phyloP scores from a whole-genome alignment of 2,113 vertebrate genomes.

The Lepus europaeus region DNA sequence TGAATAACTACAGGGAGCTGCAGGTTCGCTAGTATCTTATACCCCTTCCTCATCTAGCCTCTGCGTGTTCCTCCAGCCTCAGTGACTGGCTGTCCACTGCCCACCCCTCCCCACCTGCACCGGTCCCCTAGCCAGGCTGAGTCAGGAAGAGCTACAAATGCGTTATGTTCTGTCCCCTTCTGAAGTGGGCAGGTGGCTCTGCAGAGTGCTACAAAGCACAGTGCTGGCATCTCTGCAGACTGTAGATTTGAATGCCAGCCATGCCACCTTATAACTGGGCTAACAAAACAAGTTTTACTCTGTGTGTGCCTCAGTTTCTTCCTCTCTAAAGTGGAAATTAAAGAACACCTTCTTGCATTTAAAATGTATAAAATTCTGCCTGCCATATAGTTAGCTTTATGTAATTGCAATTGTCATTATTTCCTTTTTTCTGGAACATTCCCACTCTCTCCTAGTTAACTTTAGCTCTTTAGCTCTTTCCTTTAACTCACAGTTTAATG shows the following conservation, averaged over 20 bases:
- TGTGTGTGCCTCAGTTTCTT: not conserved
- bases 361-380: not conserved
- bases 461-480: not conserved
- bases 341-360: not conserved
- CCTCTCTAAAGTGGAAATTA: not conserved
- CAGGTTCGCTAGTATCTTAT: not conserved
- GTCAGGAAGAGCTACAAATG: not conserved
- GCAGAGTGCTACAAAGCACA: not conserved
- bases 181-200: not conserved
- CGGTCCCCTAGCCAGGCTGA: not conserved
- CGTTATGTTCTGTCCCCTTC: fast-evolving
- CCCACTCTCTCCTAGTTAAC: not conserved
- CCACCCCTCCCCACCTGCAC: no score
- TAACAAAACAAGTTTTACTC: not conserved
- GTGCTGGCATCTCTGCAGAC: fast-evolving
- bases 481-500: not conserved
- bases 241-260: not conserved
- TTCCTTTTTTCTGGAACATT: not conserved
- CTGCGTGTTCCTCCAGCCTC: no score
- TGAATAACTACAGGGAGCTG: not conserved
- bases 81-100: no score
- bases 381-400: fast-evolving
- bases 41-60: not conserved
- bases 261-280: not conserved
- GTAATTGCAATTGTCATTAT: not conserved